A percentile compares a stretch with the other conserved stretches of the same genome.
phyloP scores from a whole-genome alignment of 2,888 invertebrate species.

The Chirona hameri region DNA sequence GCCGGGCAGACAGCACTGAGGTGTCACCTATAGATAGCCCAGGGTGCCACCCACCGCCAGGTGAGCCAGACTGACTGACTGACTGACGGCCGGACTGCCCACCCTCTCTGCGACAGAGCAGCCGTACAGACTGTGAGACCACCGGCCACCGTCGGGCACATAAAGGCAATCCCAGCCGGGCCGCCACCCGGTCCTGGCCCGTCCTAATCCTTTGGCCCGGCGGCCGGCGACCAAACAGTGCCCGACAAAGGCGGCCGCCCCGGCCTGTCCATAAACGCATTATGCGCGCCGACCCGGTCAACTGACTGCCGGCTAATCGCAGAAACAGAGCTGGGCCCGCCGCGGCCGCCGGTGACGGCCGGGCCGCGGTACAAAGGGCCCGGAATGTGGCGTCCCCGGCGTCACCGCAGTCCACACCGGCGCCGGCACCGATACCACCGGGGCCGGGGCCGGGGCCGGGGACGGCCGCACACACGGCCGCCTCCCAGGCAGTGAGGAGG shows the following conservation, averaged over 20 bases:
- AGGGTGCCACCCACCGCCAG: too few relatives aligned
- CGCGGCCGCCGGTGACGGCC: neutral
- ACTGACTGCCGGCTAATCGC: slow-evolving; percentile 3
- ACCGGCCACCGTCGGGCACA: too few relatives aligned
- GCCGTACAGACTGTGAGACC: too few relatives aligned
- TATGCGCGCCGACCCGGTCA: neutral
- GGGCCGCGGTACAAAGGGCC: neutral
- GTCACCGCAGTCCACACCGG: neutral
- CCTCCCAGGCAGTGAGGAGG: neutral
- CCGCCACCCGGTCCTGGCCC: neutral
- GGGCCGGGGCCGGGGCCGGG: neutral
- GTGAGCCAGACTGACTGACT: too few relatives aligned
- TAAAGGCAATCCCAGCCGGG: too few relatives aligned
- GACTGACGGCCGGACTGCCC: too few relatives aligned
- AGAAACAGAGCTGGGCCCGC: neutral
- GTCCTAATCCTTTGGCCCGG: neutral
- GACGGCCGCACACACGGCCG: neutral
- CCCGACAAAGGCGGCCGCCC: neutral
- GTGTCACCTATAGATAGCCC: too few relatives aligned
- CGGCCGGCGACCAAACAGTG: neutral
- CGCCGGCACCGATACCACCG: neutral
- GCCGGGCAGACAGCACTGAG: too few relatives aligned
- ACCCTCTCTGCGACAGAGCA: too few relatives aligned
- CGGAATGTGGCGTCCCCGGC: neutral
- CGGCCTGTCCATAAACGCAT: slow-evolving; percentile 3